Evolutionary conservation across 1,140 invertebrate genomes (phyloP).

Genomic region (Homarus americanus): DNA sequence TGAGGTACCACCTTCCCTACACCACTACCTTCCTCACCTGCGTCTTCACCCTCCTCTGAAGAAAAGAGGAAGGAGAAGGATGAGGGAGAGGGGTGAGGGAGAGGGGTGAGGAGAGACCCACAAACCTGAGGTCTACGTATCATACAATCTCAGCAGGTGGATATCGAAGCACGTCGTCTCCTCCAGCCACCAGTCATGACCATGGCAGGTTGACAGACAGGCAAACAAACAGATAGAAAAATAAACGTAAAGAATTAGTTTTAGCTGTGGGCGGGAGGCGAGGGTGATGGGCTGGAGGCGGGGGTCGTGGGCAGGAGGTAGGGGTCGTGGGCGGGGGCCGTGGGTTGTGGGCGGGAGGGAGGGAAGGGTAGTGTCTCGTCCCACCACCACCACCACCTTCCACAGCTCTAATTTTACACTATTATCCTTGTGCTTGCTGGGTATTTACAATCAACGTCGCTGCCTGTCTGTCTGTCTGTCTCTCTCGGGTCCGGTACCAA

Average conservation of each 20-base stretch:
- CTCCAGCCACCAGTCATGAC: constrained; percentile 32
- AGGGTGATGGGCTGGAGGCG: constrained; percentile 17
- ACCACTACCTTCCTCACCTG: too few species aligned
- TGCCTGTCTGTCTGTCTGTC: constrained; percentile 10
- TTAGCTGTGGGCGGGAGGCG: constrained; percentile 18
- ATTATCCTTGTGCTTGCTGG: background rate
- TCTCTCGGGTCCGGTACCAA: background rate
- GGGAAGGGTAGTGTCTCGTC: too few species aligned
- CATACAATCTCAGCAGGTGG: constrained; percentile 26
- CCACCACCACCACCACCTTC: background rate
- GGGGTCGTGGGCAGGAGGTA: constrained; percentile 11
- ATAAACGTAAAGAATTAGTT: constrained; percentile 47
- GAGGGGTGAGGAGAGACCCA: background rate
- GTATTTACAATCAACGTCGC: background rate
- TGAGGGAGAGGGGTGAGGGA: background rate
- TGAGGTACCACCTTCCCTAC: background rate
- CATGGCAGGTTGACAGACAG: constrained; percentile 43
- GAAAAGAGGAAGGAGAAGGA: too few species aligned
- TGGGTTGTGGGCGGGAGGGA: constrained; percentile 4
- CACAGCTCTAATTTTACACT: background rate
- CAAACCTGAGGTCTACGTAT: constrained; percentile 9
- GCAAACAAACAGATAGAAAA: constrained; percentile 45
- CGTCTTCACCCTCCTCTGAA: too few species aligned
- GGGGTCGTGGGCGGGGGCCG: constrained; percentile 9
- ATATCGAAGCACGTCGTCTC: background rate